A percentile compares a stretch with the other conserved stretches of the same genome.
phyloP scores from a whole-genome alignment of 1,140 invertebrate genomes.

The Branchinecta lynchi region DNA sequence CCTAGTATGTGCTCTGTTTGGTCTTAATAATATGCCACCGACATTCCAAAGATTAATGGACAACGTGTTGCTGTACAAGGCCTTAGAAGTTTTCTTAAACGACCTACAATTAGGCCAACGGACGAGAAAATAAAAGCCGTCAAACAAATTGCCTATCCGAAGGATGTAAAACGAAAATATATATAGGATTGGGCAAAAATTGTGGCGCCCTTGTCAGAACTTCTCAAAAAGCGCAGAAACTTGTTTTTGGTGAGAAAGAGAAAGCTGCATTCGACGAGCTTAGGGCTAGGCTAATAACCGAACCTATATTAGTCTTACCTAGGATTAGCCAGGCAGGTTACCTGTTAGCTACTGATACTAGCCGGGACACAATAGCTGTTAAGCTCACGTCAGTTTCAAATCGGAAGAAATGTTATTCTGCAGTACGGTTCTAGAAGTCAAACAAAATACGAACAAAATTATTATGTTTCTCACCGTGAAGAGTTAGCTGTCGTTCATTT shows the following conservation, averaged over 20 bases:
- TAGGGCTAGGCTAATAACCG: background rate
- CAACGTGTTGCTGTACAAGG: background rate
- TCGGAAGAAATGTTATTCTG: background rate
- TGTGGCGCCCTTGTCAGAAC: background rate
- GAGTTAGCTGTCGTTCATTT: background rate
- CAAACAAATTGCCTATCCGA: background rate
- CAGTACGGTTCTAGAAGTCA: background rate
- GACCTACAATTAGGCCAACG: background rate
- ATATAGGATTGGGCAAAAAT: background rate
- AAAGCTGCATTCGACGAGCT: background rate
- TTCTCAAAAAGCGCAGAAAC: background rate
- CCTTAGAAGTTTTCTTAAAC: conserved; percentile 1
- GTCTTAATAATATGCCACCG: background rate
- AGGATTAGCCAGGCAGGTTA: background rate
- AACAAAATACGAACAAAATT: background rate
- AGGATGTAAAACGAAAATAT: background rate
- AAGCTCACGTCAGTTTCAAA: background rate
- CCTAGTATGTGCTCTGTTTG: background rate
- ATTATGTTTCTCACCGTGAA: background rate
- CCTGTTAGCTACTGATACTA: background rate
- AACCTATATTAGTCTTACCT: background rate
- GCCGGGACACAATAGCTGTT: background rate
- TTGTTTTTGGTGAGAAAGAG: conserved; percentile 9
- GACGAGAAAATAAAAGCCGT: background rate
- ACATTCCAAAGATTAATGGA: background rate